Evolutionary conservation across 2,113 vertebrate species (phyloP), one percentile per base, ranked within the genome.

Genomic region (Aldabrachelys gigantea): DNA sequence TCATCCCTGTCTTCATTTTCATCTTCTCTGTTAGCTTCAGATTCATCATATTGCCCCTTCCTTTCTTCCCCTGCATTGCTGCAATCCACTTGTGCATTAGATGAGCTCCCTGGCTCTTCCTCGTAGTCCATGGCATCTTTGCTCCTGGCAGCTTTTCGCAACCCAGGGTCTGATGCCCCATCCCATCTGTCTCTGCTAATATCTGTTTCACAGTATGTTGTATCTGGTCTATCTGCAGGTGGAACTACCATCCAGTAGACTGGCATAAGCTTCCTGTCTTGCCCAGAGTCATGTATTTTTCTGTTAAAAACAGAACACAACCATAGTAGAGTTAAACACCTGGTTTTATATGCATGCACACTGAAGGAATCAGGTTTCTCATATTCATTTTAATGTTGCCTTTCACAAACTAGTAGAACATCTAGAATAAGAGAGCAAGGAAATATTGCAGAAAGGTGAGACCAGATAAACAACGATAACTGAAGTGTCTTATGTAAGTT

Each of bases 271-370:
- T 96, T 97, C 89, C 83, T 94, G 5, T 95, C 96, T 89, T 96
- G 94, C 44, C 87, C 91, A 38, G 94, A 87, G 65, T 95, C 85
- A 1, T 98, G 97, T 91, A 95, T 97, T 93, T 98, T 98, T 94
- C 98, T 98, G 94, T 96, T 86, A 90, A 94, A 92, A 92, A 89
- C 2, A 41, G 27, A 80, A 86, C 25, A 82, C 38, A 85, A 7
- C 8, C 85, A 78, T 69, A 69, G 0, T 3, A 57, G 19, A 49
- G 56, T 82, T 47, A 76, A 80, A 82, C 81, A 72, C 53, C 85
- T 81, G 53, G 56, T 11, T 53, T 89, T 82, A 83, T 88, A 27
- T 9, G 16, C 2, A 53, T 54, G 22, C 50, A 50, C 54, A 65
- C 72, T 2, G 0, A 50, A 72, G 57, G 16, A 90, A 82, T 50